Base-by-base conservation (phyloP, 2,888 invertebrate species). In the Drosophila picticornis region DNA sequence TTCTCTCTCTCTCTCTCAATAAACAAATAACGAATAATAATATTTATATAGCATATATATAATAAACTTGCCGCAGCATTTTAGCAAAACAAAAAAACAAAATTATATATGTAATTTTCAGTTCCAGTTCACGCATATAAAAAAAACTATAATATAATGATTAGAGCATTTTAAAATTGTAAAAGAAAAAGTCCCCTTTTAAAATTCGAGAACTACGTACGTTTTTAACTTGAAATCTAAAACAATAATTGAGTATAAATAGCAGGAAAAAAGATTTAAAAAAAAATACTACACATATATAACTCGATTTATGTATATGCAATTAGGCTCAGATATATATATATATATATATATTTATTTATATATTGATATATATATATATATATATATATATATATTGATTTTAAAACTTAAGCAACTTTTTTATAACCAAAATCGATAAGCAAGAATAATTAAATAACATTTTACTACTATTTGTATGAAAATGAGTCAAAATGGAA, bases 221-320 rank as follows among this genome's bases (percentile, higher is more conserved):
- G 67, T 85, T 82, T 81, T 84, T 83, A 88, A 79, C 73, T 77
- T 69, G 81, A 75, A 81, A 80, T 83, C 77, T 72, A 82, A 82
- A 81, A 88, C 78, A 90, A 89, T 86, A 84, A 84, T 46, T 78
- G 83, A 85, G 78, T 81, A 83, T 77, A 83, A 80, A 77, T 83
- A 84, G 71, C 77, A 81, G 80, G 79, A 77, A 76, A 60, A 22
- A 77, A 57, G 27, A 27, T 5, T 55, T 51, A 59, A 64, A 60
- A 70, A 72, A 62, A 71, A 66, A 69, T 55, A 74, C 68, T 64
- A 68, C 25, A 76, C 66, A 74, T 75, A 81, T 76, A 51, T 69
- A 72, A 65, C 71, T 65, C 68, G 38, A 60, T 77, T 53, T 77
- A 27, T 38, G 36, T 55, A 55, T 36, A 36, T 34, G 75, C 71